A percentile compares a stretch with the other conserved stretches of the same genome.
These are phyloP conservation scores for Pseudococcus longispinus DNA, from an alignment of 2,888 invertebrate genomes.

Conservation along the genomic window DNA sequence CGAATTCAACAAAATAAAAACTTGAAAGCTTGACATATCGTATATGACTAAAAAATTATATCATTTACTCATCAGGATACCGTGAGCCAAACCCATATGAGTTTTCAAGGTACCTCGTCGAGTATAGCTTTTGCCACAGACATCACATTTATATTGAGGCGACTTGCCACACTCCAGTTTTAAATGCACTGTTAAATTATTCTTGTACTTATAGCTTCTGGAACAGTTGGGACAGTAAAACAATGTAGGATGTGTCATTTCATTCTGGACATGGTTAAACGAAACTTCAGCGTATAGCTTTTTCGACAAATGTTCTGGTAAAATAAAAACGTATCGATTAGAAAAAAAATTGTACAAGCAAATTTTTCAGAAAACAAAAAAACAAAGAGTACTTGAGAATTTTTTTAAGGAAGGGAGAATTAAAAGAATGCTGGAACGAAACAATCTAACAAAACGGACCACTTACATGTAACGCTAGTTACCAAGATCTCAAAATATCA, in stretches of 20 bases:
- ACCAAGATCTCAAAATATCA: too few relatives aligned
- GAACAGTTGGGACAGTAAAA: slow-evolving; percentile 62
- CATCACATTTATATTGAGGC: slow-evolving; percentile 62
- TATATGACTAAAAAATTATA: background rate
- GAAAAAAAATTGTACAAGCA: background rate
- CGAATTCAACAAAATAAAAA: background rate
- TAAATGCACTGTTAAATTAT: slow-evolving; percentile 63
- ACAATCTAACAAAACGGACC: too few relatives aligned
- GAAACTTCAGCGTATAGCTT: background rate
- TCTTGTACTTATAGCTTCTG: slow-evolving; percentile 64
- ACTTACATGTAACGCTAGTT: too few relatives aligned
- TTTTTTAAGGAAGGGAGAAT: too few relatives aligned
- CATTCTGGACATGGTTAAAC: background rate
- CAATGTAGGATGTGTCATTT: background rate
- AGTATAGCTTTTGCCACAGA: slow-evolving; percentile 63
- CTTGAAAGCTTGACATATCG: background rate
- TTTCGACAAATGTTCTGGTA: background rate
- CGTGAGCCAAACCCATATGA: slow-evolving; percentile 64
- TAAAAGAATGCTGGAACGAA: too few relatives aligned
- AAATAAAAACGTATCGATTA: background rate
- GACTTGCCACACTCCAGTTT: slow-evolving; percentile 63
- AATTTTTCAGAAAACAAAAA: background rate
- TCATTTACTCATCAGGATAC: background rate
- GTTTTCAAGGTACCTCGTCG: slow-evolving; percentile 66
- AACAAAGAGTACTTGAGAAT: too few relatives aligned